phyloP scores from a whole-genome alignment of 2,113 vertebrate genomes.

The Macquaria australasica region DNA sequence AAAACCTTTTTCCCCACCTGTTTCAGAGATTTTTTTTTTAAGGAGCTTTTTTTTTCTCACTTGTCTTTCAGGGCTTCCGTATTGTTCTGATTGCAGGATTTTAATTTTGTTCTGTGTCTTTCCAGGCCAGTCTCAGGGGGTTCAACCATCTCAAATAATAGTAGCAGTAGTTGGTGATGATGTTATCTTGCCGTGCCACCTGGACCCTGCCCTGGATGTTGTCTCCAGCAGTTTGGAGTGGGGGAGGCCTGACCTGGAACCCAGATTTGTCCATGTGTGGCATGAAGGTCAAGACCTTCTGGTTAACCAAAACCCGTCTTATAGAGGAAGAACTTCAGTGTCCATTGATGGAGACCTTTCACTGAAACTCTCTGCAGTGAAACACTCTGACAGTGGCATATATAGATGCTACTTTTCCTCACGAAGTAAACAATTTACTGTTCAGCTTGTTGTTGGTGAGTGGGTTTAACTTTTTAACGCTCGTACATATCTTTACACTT shows the following conservation, averaged over 20 bases:
- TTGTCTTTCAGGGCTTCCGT: too few relatives aligned
- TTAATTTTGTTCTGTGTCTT: not conserved
- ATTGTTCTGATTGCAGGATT: not conserved
- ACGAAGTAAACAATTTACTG: rapidly evolving
- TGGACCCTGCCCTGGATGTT: not conserved
- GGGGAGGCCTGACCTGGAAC: not conserved
- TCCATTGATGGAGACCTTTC: slow-evolving; percentile 8
- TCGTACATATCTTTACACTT: too few relatives aligned
- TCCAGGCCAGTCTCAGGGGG: not conserved
- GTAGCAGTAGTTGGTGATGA: not conserved
- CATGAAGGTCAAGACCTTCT: not conserved
- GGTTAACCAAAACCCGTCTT: not conserved
- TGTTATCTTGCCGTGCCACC: not conserved
- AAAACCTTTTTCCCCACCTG: too few relatives aligned
- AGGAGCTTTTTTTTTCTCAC: too few relatives aligned
- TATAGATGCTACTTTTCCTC: slow-evolving; percentile 15
- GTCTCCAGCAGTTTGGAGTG: not conserved
- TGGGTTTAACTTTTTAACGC: not conserved
- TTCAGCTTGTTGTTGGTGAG: too few relatives aligned
- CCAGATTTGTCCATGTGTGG: slow-evolving; percentile 30
- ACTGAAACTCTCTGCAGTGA: slow-evolving; percentile 23
- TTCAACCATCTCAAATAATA: not conserved
- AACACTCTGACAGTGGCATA: not conserved
- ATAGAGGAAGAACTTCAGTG: not conserved
- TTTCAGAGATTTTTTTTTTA: too few relatives aligned